Base-by-base conservation (phyloP, 2,113 vertebrate species). In the Chlorocebus sabaeus region DNA sequence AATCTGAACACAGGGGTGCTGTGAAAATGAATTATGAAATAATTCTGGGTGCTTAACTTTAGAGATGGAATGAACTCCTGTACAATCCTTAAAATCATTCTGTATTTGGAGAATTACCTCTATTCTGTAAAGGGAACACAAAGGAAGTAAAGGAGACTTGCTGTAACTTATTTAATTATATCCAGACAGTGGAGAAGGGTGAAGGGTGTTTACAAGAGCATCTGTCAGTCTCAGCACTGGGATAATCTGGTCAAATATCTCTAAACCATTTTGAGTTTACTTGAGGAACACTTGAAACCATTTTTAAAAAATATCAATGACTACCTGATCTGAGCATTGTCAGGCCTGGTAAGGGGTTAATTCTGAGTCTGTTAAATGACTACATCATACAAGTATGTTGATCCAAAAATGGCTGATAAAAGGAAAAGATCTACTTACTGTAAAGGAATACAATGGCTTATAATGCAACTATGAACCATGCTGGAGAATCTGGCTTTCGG, bases 121-220 rank as follows among this genome's bases (percentile, higher is more conserved):
- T 4, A 0, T 30, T 8, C 25, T 72, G 20, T 17, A n/a, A 23
- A 27, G 23, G 16, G n/a, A 22, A 20, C 20, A 18, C 5, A 9
- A 14, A 23, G 4, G 59, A 23, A 22, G 16, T 12, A 1, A 8
- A 0, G 0, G 38, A 59, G 52, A 16, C 5, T 10, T 6, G 1
- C 40, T 1, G 22, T 45, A 6, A 13, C 35, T 45, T 4, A n/a
- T 20, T 32, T 3, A 18, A 3, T 17, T 20, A 27, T 5, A 20
- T 22, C 43, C 35, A 12, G 45, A 38, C 8, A 1, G 27, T 0
- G 32, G 27, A 43, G 45, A 45, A 1, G 4, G 23, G 6, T 2
- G 16, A n/a, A 40, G 35, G 43, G 23, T 14, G 0, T 23, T 55
- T 13, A 10, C 59, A 6, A 16, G 35, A 68, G n/a, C 4, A 2